phyloP scores from a whole-genome alignment of 2,888 invertebrate genomes.

The Eupithecia abbreviata region DNA sequence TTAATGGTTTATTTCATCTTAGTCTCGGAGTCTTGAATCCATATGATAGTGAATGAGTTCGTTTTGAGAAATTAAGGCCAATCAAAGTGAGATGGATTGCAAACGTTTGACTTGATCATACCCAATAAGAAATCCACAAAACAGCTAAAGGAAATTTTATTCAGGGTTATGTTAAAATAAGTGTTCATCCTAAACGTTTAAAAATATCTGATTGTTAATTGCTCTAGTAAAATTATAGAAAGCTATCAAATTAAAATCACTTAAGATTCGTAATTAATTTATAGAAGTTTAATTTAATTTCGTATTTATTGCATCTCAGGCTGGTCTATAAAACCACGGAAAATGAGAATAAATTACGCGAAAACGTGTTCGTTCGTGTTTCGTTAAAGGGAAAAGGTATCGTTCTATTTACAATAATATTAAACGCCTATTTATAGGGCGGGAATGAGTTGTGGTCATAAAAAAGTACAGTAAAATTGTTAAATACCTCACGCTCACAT shows the following conservation, averaged over 20 bases:
- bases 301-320: neutral
- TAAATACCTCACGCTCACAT: conserved; percentile 57
- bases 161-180: neutral
- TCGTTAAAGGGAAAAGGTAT: neutral
- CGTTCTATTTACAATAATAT: neutral
- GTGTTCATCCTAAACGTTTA: neutral
- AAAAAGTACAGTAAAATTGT: conserved; percentile 43
- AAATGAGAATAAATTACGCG: neutral
- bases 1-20: neutral
- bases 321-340: neutral
- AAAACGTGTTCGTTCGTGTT: neutral
- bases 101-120: neutral
- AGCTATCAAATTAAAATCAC: neutral
- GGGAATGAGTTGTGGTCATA: neutral
- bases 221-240: neutral
- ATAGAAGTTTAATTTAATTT: neutral
- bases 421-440: too few relatives aligned
- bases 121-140: neutral
- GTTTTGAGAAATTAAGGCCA: neutral
- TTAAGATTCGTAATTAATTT: neutral
- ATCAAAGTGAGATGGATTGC: neutral
- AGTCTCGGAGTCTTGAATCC: neutral
- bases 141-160: neutral
- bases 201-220: conserved; percentile 3
- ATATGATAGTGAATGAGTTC: neutral